phyloP scores from a whole-genome alignment of 2,113 vertebrate species.

The Scartelaos histophorus region DNA sequence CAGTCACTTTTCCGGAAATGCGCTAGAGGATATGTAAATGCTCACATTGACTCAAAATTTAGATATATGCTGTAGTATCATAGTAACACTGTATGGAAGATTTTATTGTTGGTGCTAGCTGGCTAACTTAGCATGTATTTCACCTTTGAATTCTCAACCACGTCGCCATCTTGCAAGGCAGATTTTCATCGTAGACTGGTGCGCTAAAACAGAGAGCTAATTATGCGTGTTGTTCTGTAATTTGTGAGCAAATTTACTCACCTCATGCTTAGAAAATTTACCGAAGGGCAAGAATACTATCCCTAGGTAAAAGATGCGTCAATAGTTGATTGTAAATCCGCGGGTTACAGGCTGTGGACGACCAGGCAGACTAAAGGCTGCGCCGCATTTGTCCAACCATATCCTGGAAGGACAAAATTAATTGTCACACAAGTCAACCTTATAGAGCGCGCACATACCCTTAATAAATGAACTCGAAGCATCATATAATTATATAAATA shows the following conservation, averaged over 20 bases:
- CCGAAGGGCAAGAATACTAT: slow-evolving; percentile 25
- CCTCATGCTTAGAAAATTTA: slow-evolving; percentile 68
- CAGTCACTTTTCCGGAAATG: slow-evolving; percentile 42
- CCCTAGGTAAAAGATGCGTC: slow-evolving; percentile 21
- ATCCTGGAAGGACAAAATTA: slow-evolving; percentile 65
- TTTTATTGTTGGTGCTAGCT: slow-evolving; percentile 60
- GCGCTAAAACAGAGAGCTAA: slow-evolving; percentile 43
- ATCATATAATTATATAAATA: not conserved
- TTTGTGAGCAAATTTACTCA: slow-evolving; percentile 55
- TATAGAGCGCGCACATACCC: rapidly evolving
- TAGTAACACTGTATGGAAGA: not conserved
- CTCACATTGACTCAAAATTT: not conserved
- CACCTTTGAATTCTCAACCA: slow-evolving; percentile 78
- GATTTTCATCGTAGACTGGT: slow-evolving; percentile 63
- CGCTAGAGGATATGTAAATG: slow-evolving; percentile 13
- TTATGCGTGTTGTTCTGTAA: slow-evolving; percentile 23
- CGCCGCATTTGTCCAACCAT: slow-evolving; percentile 74
- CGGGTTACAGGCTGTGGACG: slow-evolving; percentile 63
- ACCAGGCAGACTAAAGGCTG: slow-evolving; percentile 69
- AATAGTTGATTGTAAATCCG: slow-evolving; percentile 69
- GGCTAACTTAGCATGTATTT: slow-evolving; percentile 67
- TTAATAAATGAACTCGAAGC: not conserved
- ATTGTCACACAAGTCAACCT: not conserved
- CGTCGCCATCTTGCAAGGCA: slow-evolving; percentile 81
- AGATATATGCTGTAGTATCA: not conserved